phyloP scores from a whole-genome alignment of 2,797 vertebrate genomes.

The Sebastes taczanowskii region DNA sequence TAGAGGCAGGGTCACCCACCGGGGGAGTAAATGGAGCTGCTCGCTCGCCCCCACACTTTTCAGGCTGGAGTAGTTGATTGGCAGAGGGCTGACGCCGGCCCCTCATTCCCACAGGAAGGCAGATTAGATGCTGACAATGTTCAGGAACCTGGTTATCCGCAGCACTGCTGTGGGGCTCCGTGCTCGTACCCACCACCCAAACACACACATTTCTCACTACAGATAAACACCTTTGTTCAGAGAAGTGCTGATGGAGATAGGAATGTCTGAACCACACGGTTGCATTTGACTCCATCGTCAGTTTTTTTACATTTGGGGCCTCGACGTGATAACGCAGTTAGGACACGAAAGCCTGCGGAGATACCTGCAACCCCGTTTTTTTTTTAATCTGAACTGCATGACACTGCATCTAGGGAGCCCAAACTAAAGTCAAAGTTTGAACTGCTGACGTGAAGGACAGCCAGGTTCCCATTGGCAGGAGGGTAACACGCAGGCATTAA shows the following conservation, averaged over 20 bases:
- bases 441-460: conserved; percentile 68
- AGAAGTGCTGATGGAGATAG: conserved; percentile 40
- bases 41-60: conserved; percentile 74
- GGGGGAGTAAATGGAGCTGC: conserved; percentile 74
- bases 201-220: conserved; percentile 52
- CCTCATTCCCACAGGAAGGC: conserved; percentile 80
- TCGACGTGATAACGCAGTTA: conserved; percentile 3
- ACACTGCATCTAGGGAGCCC: conserved; percentile 36
- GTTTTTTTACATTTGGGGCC: conserved; percentile 4
- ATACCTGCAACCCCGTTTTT: conserved; percentile 6
- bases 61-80: conserved; percentile 70
- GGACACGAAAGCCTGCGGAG: conserved; percentile 3
- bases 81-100: conserved; percentile 70
- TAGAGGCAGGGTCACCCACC: conserved; percentile 77
- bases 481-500: conserved; percentile 79
- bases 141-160: conserved; percentile 78
- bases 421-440: conserved; percentile 59
- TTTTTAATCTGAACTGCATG: conserved; percentile 10
- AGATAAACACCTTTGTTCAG: conserved; percentile 72
- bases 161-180: conserved; percentile 56
- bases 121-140: conserved; percentile 83
- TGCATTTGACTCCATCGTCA: conserved; percentile 19
- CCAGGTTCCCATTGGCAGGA: conserved; percentile 76
- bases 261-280: conserved; percentile 30
- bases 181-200: conserved; percentile 53